phyloP scores from a whole-genome alignment of 2,113 vertebrate genomes.

The Gallinago undulata region DNA sequence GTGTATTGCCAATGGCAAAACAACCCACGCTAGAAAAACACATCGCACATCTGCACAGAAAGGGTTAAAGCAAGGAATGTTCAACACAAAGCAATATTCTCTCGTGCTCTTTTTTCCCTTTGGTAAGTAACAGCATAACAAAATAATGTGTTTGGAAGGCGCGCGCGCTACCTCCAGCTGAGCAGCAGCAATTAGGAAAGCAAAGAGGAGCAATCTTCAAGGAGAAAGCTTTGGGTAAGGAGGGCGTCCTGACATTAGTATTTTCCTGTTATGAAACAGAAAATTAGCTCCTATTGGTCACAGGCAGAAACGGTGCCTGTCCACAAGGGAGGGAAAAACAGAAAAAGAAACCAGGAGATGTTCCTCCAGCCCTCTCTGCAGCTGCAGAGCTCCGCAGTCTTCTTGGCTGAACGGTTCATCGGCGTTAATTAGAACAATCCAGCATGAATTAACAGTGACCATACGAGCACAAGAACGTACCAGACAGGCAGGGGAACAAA shows the following conservation, averaged over 20 bases:
- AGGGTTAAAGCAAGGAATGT: not conserved
- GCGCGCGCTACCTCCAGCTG: conserved; percentile 23
- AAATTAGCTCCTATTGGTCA: conserved; percentile 27
- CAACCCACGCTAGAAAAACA: not conserved
- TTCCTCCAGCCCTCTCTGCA: not conserved
- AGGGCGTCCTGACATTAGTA: conserved; percentile 46
- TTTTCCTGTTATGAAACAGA: conserved; percentile 49
- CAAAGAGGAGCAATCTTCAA: conserved; percentile 56
- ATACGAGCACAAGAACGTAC: not conserved
- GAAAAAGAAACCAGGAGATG: not conserved
- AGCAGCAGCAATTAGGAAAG: conserved; percentile 62
- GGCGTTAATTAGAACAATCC: conserved; percentile 26
- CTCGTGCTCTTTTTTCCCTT: not conserved
- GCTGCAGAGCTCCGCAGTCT: not conserved
- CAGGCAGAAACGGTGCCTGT: not conserved
- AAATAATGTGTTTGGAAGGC: conserved; percentile 44
- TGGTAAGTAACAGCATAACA: conserved; percentile 45
- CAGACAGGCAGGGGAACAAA: conserved; percentile 9
- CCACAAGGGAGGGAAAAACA: not conserved
- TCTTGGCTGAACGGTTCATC: not conserved
- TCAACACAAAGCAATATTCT: not conserved
- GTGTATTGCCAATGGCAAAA: not conserved
- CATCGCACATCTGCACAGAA: not conserved
- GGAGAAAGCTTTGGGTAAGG: conserved; percentile 57
- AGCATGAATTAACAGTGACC: conserved; percentile 36